Evolutionary conservation across 2,113 vertebrate genomes (phyloP).

Genomic region (Platysteira castanea): DNA sequence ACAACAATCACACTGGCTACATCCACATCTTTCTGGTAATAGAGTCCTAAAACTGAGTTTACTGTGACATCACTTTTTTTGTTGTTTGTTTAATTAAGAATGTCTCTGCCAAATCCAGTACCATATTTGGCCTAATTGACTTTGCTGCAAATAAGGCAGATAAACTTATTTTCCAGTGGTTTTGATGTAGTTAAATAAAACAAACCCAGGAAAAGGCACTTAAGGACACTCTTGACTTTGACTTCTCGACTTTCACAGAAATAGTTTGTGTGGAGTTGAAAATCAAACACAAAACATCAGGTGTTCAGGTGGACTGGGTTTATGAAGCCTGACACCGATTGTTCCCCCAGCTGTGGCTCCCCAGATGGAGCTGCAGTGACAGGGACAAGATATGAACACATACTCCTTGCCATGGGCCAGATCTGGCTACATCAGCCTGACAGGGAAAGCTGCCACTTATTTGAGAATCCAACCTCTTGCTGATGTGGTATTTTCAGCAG

Average conservation of each 20-base stretch:
- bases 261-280: not conserved
- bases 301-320: not conserved
- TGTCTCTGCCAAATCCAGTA: not conserved
- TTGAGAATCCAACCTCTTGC: not conserved
- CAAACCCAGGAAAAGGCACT: not conserved
- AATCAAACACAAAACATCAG: not conserved
- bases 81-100: not conserved
- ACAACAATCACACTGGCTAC: not conserved
- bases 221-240: not conserved
- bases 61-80: not conserved
- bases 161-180: not conserved
- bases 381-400: rapidly evolving
- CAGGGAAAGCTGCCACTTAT: not conserved
- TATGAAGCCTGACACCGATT: rapidly evolving
- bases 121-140: not conserved
- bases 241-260: not conserved
- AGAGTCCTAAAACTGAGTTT: not conserved
- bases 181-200: not conserved
- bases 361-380: not conserved
- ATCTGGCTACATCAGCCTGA: too few species aligned
- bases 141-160: not conserved
- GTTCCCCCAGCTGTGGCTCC: not conserved
- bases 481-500: not conserved
- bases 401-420: not conserved
- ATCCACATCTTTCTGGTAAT: not conserved